phyloP scores from a whole-genome alignment of 1,140 invertebrate genomes.

The Oscheius sp. region DNA sequence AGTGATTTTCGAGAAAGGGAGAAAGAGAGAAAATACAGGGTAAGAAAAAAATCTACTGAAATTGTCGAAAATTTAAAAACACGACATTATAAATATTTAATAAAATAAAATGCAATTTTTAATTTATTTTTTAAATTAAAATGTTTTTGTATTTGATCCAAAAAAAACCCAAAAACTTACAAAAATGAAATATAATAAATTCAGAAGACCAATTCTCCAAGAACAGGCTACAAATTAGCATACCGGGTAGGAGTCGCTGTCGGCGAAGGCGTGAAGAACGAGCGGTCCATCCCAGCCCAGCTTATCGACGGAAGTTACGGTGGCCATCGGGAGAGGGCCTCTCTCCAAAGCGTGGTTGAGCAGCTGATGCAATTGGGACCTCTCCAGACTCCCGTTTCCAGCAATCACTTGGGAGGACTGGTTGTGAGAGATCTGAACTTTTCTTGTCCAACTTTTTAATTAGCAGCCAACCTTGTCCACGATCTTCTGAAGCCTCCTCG shows the following conservation, averaged over 20 bases:
- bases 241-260: neutral
- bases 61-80: too few species aligned
- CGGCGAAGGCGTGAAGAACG: neutral
- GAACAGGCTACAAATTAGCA: neutral
- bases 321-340: neutral
- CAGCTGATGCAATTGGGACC: neutral
- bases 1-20: too few species aligned
- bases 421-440: neutral
- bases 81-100: too few species aligned
- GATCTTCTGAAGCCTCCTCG: neutral
- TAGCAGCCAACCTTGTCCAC: neutral
- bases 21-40: too few species aligned
- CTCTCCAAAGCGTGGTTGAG: neutral
- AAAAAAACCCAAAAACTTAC: too few species aligned
- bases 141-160: too few species aligned
- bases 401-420: neutral
- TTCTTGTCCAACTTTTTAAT: neutral
- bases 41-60: too few species aligned
- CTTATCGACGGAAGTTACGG: neutral
- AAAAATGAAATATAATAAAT: neutral
- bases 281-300: neutral
- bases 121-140: too few species aligned
- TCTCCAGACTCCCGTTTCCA: neutral
- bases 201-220: too few species aligned
- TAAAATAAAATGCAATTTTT: too few species aligned